Base-by-base conservation (phyloP, 2,888 invertebrate genomes). In the Augiades crinisus region DNA sequence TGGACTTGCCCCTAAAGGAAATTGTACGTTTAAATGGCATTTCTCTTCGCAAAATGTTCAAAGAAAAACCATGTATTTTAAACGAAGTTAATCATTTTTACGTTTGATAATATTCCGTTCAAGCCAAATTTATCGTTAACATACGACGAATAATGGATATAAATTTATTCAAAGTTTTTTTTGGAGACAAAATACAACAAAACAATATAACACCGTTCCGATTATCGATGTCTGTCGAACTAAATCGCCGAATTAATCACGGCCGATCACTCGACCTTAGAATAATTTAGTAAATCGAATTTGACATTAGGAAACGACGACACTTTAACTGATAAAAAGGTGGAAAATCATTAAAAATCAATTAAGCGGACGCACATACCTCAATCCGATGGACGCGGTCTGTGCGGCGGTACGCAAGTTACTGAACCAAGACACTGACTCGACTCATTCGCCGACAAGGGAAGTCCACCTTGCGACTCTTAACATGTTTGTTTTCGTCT, bases 341-440 rank as follows among this genome's bases (percentile, higher is more conserved):
- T n/a, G 10, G 7, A 24, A 30, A 27, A 52, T 37, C 68, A 59
- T 82, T 80, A 77, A 72, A 75, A 68, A 61, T 62, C 65, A 71
- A 78, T 80, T 72, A 71, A 56, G 53, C 60, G 55, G 61, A 57
- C 63, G 63, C 57, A 75, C 79, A 66, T 78, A 81, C 80, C 79
- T 71, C 64, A 62, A 63, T 64, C 53, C 58, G 57, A 58, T 61
- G 64, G 67, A 67, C 72, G 64, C 74, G 68, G 54, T 57, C 71
- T 70, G 59, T 55, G 57, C 70, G 74, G 59, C 70, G 69, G 68
- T 65, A 59, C 67, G 72, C 67, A 65, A 71, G 62, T 66, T 69
- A 80, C 75, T 76, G 75, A 36, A 8, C 13, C 22, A 12, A 72
- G 63, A 65, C 64, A n/a, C n/a, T n/a, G n/a, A n/a, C 61, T 58